Percentiles rank a stretch among this genome's conserved stretches.
Conservation (phyloP, 2,888 invertebrate genomes). For the Synergus gifuensis region DNA sequence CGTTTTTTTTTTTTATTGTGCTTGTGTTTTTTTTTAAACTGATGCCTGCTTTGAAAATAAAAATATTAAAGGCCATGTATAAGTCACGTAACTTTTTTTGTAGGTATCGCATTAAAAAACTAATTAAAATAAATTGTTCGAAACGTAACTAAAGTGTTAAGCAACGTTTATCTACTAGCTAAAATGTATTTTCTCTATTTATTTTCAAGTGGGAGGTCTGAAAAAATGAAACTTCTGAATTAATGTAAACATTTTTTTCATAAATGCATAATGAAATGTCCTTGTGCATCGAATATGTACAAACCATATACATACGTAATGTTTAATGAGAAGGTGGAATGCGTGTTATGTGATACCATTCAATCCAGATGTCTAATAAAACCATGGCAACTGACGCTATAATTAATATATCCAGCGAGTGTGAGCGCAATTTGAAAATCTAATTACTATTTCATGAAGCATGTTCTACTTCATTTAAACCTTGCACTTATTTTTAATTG, state of each 20-base stretch:
- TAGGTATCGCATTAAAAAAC: too few species aligned
- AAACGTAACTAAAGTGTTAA: too few species aligned
- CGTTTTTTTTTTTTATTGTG: background rate
- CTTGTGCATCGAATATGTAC: background rate
- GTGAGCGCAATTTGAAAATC: constrained; percentile 19
- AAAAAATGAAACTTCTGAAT: too few species aligned
- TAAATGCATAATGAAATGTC: background rate
- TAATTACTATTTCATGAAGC: constrained; percentile 31
- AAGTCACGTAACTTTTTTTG: too few species aligned
- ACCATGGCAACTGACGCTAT: constrained; percentile 20
- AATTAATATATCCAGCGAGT: constrained; percentile 24
- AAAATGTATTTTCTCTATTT: too few species aligned
- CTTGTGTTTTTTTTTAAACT: too few species aligned
- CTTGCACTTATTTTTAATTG: constrained; percentile 17
- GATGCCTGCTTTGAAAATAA: background rate
- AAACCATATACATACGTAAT: too few species aligned
- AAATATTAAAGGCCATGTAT: too few species aligned
- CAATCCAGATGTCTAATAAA: constrained; percentile 22
- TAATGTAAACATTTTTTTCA: too few species aligned
- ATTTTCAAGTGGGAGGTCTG: too few species aligned
- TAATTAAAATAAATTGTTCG: too few species aligned
- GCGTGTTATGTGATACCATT: constrained; percentile 7
- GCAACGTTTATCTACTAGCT: too few species aligned
- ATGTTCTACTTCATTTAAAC: constrained; percentile 20
- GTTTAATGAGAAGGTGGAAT: background rate